These are phyloP conservation scores for Phrynocephalus vlangalii DNA, from an alignment of 2,797 vertebrate species.

Conservation along the genomic window DNA sequence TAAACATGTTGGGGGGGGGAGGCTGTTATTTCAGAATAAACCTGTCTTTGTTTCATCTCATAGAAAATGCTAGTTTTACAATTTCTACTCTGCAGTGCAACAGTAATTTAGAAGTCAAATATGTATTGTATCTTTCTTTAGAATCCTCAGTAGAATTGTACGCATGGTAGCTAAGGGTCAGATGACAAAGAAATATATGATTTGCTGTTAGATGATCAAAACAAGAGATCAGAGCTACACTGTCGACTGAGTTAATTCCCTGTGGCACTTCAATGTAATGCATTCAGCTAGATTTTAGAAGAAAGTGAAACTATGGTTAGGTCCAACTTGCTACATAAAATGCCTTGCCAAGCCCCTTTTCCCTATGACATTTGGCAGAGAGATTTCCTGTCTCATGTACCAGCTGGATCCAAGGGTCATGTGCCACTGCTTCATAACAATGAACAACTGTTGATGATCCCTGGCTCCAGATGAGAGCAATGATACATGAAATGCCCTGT, in stretches of 20 bases:
- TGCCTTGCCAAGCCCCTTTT: not conserved
- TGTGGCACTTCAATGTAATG: not conserved
- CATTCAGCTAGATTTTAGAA: slow-evolving; percentile 11
- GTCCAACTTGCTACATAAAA: slow-evolving; percentile 1
- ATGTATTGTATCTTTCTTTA: slow-evolving; percentile 3
- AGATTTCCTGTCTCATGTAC: slow-evolving; percentile 14
- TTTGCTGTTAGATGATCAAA: not conserved
- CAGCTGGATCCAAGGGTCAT: slow-evolving; percentile 10
- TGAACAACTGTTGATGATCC: not conserved
- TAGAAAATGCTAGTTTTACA: not conserved
- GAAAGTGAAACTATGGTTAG: not conserved
- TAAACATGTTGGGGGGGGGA: fast-evolving
- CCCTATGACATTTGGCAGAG: slow-evolving; percentile 7
- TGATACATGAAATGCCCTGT: not conserved
- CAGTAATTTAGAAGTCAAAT: not conserved
- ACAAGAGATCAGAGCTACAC: slow-evolving; percentile 3
- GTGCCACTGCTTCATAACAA: slow-evolving; percentile 6
- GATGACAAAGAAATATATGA: not conserved
- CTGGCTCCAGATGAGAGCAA: not conserved
- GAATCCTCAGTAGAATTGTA: not conserved
- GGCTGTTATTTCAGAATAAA: no score
- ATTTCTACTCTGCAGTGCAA: not conserved
- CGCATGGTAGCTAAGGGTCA: slow-evolving; percentile 4
- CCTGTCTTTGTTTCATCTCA: not conserved
- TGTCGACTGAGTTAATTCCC: not conserved